Evolutionary conservation across 2,113 vertebrate species (phyloP), one percentile per base, ranked within the genome.

Genomic region (Melanocharis versteri): DNA sequence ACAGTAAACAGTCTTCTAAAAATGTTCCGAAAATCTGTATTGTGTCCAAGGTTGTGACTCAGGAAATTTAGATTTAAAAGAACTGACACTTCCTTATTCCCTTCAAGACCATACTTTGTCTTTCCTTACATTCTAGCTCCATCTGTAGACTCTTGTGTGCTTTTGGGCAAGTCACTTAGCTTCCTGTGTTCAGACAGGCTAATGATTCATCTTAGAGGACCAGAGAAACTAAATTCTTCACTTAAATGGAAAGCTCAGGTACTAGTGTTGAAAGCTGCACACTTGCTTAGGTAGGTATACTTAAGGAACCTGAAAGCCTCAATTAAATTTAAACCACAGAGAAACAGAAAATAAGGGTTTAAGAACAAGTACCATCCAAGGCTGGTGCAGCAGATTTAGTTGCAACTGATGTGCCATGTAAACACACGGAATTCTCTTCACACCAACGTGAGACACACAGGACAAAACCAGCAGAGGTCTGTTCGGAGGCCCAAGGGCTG

Each of bases 391-490:
- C 48, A 96, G 96, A 51, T 96, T 94, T 33, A 99, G 98, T 40
- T 94, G 91, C 19, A 99, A 97, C 56, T 99, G 98, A 94, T 99
- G 98, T 27, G 99, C 99, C 96, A 99, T 37, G 35, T 99, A 97
- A 94, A 99, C 98, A 97, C 99, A 99, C 0, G 98, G 98, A 89
- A 98, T 98, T 84, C 98, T 98, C 83, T 94, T 68, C 50, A 97
- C 87, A 65, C 72, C 97, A 14, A 70, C 82, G 54, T 97, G 97
- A 91, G 99, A 98, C 88, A 98, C 70, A 75, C 99, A 99, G 76
- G 99, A 99, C 77, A 99, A 98, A 89, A 99, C 97, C 70, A 99
- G 97, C 61, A 99, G 82, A 58, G 99, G 99, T 94, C 98, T 98
- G 80, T 97, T 96, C 0, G 94, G 82, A 33, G 98, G 93, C 33